Evolutionary conservation across 1,140 invertebrate genomes (phyloP), one percentile per base, ranked within the genome.

Genomic region (Sitobion miscanthi): DNA sequence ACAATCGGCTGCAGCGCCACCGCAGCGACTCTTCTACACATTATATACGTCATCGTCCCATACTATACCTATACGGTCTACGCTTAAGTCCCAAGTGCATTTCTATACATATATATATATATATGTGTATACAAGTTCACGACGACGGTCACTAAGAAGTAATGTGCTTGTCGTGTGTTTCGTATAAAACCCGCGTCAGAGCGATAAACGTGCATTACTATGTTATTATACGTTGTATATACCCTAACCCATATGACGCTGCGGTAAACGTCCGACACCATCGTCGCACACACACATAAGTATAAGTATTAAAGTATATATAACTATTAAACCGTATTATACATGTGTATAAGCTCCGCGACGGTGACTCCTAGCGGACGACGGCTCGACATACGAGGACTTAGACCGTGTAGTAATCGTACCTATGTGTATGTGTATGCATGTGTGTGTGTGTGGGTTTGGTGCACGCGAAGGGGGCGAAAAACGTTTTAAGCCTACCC

Each of bases 401-500:
- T 77, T 17, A n/a, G 62, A 30, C 62, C 11, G 14, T 1, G n/a
- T 77, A 77, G 1, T 77, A 77, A 77, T n/a, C 30, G n/a, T 69
- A n/a, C 4, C 11, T 69, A 17, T 14, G 14, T 69, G 30, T 62
- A 11, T n/a, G 62, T n/a, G 62, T 69, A 35, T 35, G 35, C 0
- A 17, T 14, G 14, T 69, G 30, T 62, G 25, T 30, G 57, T 57
- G 57, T 25, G 8, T 11, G 57, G 11, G 57, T 62, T 8, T 62
- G 8, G 8, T n/a, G 30, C 11, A 69, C 62, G 30, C 62, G 62
- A 30, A 77, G 62, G 62, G 62, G 82, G 21, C 82, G 38, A 83
- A 85, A 85, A 85, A 42, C 83, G 38, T 85, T 85, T 85, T 45
- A 85, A 83, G 77, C n/a, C 35, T 83, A 77, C 62, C 77, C 77